Conservation (phyloP, 2,888 invertebrate genomes). For the Gnatocerus cornutus region DNA sequence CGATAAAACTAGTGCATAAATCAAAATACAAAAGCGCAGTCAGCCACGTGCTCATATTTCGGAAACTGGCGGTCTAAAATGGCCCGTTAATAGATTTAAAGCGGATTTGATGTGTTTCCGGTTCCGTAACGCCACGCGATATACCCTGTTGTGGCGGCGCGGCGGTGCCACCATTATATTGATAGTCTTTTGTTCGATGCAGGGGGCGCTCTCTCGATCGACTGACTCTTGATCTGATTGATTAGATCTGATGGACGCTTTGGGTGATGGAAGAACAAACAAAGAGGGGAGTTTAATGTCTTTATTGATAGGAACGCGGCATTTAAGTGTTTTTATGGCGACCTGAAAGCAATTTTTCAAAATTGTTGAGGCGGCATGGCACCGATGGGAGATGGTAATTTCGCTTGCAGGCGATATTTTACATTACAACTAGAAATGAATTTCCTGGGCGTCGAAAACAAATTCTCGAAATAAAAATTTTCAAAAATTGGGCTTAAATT, state of each 20-base stretch:
- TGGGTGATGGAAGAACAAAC: constrained; percentile 42
- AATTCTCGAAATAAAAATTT: too few species aligned
- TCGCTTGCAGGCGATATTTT: too few species aligned
- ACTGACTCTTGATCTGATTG: constrained; percentile 59
- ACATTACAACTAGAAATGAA: too few species aligned
- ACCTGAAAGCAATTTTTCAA: background rate
- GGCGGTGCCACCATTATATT: constrained; percentile 47
- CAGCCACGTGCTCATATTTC: constrained; percentile 56
- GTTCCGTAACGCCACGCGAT: constrained; percentile 44
- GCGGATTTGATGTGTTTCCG: constrained; percentile 56
- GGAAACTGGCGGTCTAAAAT: constrained; percentile 47
- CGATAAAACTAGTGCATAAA: constrained; percentile 46
- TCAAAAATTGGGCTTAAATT: too few species aligned
- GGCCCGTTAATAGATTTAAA: constrained; percentile 57
- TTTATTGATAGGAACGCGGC: constrained; percentile 14
- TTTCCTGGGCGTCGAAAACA: too few species aligned
- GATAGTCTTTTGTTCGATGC: constrained; percentile 52
- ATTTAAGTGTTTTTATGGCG: background rate
- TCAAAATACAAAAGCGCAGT: constrained; percentile 31
- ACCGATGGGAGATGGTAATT: too few species aligned
- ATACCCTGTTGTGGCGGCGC: constrained; percentile 20
- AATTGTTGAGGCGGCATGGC: too few species aligned
- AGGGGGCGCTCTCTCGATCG: constrained; percentile 29
- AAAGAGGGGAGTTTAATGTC: constrained; percentile 33
- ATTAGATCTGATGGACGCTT: constrained; percentile 52